Evolutionary conservation across 2,888 invertebrate species (phyloP), one percentile per base, ranked within the genome.

Genomic region (Lymantria dispar): DNA sequence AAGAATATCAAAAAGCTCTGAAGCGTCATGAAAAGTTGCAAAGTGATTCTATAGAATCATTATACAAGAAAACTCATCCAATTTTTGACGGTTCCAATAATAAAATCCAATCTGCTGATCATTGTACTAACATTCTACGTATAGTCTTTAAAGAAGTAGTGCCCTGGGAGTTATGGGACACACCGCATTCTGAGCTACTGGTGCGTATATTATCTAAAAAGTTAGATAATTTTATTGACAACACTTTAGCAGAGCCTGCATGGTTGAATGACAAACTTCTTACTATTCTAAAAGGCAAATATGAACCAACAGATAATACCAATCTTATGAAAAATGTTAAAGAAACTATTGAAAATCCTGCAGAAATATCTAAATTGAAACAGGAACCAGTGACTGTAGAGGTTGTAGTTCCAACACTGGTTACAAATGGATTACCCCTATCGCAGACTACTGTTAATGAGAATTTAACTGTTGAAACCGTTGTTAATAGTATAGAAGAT

Each of bases 81-180:
- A 76, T 83, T 48, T 87, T 75, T 2, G 69, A 80, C 13, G 50
- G 9, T 0, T 36, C 62, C 0, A 71, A 82, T 11, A 90, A 85
- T 53, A 87, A 83, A 37, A 63, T 77, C 0, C 75, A 85, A 43
- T 80, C 92, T 0, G 85, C 92, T 8, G 93, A 94, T 45, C 93
- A 94, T 62, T 94, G 93, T 55, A 83, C 93, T 1, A 91, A 93
- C 63, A 88, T 93, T 52, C 74, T 94, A 22, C 88, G 94, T n/a
- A 84, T 92, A 9, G 75, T 94, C 10, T 74, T 95, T 10, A 92
- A 93, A 62, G 94, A 94, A 66, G 89, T 94, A 31, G 83, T 94
- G 0, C 94, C 94, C 0, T 94, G 94, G 93, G 95, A 95, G 68
- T 69, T 95, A 3, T 93, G 93, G 87, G 94, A 94, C 59, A 94